Percentiles rank a stretch among this genome's conserved stretches.
These are phyloP conservation scores for Aplysia californica DNA, from an alignment of 1,140 invertebrate genomes.

Conservation along the genomic window DNA sequence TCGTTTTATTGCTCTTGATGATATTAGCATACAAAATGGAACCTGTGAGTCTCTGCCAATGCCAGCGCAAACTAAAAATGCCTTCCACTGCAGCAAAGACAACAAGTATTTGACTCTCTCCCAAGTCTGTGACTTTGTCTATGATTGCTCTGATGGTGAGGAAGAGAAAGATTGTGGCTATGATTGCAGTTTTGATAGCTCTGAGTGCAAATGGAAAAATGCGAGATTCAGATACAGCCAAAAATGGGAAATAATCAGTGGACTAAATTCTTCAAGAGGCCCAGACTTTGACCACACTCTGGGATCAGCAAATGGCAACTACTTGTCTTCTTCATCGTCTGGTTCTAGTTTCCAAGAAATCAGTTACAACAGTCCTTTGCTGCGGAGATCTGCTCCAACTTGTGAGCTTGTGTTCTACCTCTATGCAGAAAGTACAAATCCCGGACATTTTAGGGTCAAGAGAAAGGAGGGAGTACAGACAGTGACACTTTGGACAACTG, in stretches of 20 bases:
- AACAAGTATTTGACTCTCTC: conserved; percentile 43
- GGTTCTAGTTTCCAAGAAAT: no score
- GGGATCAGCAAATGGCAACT: conserved; percentile 73
- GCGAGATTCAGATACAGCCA: no score
- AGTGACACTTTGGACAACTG: conserved; percentile 35
- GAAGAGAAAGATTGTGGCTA: conserved; percentile 58
- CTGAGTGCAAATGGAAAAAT: no score
- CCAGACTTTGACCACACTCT: conserved; percentile 80
- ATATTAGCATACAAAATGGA: conserved; percentile 36
- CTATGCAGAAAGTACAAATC: conserved; percentile 77
- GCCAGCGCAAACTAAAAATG: conserved; percentile 12
- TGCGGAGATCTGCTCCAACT: conserved; percentile 41
- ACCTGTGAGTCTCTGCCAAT: conserved; percentile 36
- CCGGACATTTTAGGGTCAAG: conserved; percentile 45
- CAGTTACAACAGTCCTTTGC: conserved; percentile 19
- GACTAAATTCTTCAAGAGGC: no score
- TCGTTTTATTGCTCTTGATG: conserved; percentile 63
- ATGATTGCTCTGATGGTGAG: conserved; percentile 56
- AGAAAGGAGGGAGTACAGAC: conserved; percentile 34
- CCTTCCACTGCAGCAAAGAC: conserved; percentile 35
- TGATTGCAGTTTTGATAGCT: conserved; percentile 62
- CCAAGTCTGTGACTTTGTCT: conserved; percentile 58
- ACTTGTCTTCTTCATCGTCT: no score
- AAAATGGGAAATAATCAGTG: no score
- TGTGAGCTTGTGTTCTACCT: conserved; percentile 69